Base-by-base conservation (phyloP, 2,113 vertebrate genomes). In the Esox niger region DNA sequence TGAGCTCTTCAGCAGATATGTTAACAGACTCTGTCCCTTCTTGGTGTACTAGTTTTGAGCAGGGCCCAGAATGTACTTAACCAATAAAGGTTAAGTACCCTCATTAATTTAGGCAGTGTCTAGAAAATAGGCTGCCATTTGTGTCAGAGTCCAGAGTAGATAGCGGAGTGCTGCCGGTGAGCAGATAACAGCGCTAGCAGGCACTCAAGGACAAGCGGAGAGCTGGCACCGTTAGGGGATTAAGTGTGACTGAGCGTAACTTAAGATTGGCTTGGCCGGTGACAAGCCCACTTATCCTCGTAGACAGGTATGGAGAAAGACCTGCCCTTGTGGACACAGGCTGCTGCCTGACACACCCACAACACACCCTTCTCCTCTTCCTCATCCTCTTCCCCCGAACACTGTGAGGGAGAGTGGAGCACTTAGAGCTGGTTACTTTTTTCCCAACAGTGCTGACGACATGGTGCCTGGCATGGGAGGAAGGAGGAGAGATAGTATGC, bases 251-350 rank as follows among this genome's bases (percentile, higher is more conserved):
- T 83, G 87, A 89, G 88, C 66, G 84, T 89, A 85, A 84, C 85
- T 88, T 85, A 86, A 89, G 90, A 90, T 90, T 89, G 90, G 82
- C 84, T 80, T 69, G 83, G 82, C 81, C 80, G 66, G 82, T 87
- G 85, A 88, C 88, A 85, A 83, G 76, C 76, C 75, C 82, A 80
- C 73, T 89, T 89, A 92, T 90, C 81, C 87, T 85, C 68, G 77
- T 62, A 82, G 90, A 90, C 89, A 90, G 89, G 90, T 90, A 87
- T 88, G 86, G 88, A 88, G 87, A 88, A 85, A 86, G 83, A 83
- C 79, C 79, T 73, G 66, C 73, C 81, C 86, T 88, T 75, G 76
- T 81, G 78, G 89, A 77, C 79, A 81, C 79, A 81, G 83, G 79
- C 81, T 77, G 73, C 76, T 57, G 83, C 82, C 87, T 83, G 80